These are phyloP conservation scores for Eurystomus gularis DNA, from an alignment of 2,113 vertebrate genomes.

Conservation along the genomic window DNA sequence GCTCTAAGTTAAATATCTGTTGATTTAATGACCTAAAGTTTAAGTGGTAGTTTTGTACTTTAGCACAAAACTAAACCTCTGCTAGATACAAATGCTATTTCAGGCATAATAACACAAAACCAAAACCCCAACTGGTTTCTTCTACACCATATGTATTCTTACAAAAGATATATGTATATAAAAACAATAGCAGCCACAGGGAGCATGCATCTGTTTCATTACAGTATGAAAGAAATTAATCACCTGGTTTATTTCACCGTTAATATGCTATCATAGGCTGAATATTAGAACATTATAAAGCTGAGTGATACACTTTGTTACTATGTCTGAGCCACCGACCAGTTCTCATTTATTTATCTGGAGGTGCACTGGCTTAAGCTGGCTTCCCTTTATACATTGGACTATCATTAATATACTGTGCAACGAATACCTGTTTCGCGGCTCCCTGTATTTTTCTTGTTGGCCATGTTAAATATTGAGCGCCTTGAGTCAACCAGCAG, in stretches of 20 bases:
- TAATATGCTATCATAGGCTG: background rate
- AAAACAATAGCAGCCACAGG: background rate
- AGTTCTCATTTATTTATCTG: background rate
- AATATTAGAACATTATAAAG: background rate
- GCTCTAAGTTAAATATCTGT: background rate
- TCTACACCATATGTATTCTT: background rate
- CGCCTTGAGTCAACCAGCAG: slow-evolving; percentile 94
- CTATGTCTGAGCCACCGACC: background rate
- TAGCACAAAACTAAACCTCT: background rate
- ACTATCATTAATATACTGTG: background rate
- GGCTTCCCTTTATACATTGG: background rate
- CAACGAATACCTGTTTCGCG: slow-evolving; percentile 78
- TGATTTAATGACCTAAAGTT: background rate
- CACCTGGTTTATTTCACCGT: background rate
- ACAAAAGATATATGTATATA: background rate
- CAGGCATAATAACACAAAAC: background rate
- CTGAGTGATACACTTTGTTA: background rate
- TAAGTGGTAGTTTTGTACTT: background rate
- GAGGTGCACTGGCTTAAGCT: background rate
- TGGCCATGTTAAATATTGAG: slow-evolving; percentile 97
- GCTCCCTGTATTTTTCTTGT: slow-evolving; percentile 83
- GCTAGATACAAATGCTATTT: background rate
- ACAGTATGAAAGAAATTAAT: background rate
- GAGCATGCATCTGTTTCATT: background rate
- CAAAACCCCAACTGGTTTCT: background rate